A percentile compares a stretch with the other conserved stretches of the same genome.
Conservation (phyloP, 2,888 invertebrate species). For the Eueremaeus valkanovi region DNA sequence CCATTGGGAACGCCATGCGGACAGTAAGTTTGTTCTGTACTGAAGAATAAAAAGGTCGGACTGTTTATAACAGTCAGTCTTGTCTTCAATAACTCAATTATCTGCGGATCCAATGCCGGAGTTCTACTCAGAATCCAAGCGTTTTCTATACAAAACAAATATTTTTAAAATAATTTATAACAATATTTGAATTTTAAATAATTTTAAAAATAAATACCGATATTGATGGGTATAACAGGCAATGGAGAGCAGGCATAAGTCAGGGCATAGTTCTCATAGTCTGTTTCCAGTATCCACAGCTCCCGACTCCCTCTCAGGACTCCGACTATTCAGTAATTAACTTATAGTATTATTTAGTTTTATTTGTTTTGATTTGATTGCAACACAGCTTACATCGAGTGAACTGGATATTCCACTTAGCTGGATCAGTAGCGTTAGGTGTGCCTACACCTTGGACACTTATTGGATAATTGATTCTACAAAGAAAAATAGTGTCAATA, state of each 20-base stretch:
- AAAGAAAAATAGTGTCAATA: background rate
- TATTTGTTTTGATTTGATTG: background rate
- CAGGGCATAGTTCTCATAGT: conserved; percentile 43
- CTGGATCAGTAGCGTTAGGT: conserved; percentile 41
- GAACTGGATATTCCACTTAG: conserved; percentile 43
- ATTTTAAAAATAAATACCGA: no score
- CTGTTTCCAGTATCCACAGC: conserved; percentile 44
- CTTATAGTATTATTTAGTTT: background rate
- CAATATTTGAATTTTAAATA: no score
- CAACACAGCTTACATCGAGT: conserved; percentile 36
- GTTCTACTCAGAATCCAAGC: conserved; percentile 43
- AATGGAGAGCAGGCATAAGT: conserved; percentile 42
- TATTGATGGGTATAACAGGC: conserved; percentile 8
- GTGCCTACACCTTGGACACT: conserved; percentile 21
- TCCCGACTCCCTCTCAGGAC: conserved; percentile 36
- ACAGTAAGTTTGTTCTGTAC: conserved; percentile 9
- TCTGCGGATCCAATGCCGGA: conserved; percentile 34
- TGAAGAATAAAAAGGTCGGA: background rate
- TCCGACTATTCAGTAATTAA: background rate
- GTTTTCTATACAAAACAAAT: conserved; percentile 35
- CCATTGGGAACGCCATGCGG: background rate
- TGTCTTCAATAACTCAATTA: background rate
- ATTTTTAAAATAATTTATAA: no score
- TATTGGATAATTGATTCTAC: background rate
- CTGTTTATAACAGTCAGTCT: background rate